Conservation (phyloP, 2,113 vertebrate species). For the Ahaetulla prasina region DNA sequence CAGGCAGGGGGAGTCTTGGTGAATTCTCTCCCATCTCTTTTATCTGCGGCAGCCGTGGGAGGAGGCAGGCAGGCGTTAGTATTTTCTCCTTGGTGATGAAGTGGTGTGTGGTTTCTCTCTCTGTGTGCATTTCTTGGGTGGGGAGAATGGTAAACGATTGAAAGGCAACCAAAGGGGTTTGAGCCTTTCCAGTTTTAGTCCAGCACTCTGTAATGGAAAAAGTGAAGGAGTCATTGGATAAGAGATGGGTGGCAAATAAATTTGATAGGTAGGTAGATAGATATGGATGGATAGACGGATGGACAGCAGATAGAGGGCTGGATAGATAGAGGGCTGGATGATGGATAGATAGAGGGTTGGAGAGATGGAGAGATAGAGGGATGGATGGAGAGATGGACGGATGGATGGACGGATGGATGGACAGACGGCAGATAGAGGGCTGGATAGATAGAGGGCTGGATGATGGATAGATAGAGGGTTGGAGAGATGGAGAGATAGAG, state of each 20-base stretch:
- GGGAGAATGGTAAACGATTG: not conserved
- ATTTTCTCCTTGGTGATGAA: not conserved
- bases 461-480: too few relatives aligned
- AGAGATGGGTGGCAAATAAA: not conserved
- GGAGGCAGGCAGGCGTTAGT: not conserved
- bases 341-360: too few relatives aligned
- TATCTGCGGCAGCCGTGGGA: not conserved
- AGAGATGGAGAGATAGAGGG: too few relatives aligned
- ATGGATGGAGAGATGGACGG: too few relatives aligned
- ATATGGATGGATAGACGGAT: too few relatives aligned
- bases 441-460: too few relatives aligned
- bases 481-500: too few relatives aligned
- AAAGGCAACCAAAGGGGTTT: not conserved
- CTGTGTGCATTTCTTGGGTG: fast-evolving
- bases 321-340: too few relatives aligned
- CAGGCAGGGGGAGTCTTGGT: not conserved
- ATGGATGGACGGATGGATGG: too few relatives aligned
- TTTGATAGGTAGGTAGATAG: not conserved
- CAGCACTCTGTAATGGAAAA: not conserved
- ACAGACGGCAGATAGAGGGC: too few relatives aligned
- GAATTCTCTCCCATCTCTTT: not conserved
- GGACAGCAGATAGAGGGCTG: too few relatives aligned
- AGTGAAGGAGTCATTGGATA: not conserved
- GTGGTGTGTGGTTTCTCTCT: not conserved
- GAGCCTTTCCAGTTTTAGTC: not conserved